These are phyloP conservation scores for Sebastes cheni DNA, from an alignment of 2,797 vertebrate genomes.

Conservation along the genomic window DNA sequence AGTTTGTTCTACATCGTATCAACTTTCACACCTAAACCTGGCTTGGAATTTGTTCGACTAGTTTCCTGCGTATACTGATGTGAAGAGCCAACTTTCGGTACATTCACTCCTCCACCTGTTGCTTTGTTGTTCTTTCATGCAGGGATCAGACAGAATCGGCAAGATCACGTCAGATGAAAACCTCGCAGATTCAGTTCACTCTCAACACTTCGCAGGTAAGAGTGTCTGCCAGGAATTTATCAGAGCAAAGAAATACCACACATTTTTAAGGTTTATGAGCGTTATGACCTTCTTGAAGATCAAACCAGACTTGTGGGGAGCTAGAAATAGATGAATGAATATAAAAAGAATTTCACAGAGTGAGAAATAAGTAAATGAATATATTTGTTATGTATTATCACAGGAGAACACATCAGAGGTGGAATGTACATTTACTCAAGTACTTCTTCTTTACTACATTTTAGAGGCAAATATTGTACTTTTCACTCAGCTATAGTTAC, in stretches of 20 bases:
- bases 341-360: not conserved
- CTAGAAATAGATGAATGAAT: not conserved
- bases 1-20: not conserved
- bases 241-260: not conserved
- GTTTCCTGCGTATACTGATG: not conserved
- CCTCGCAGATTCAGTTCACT: constrained; percentile 84
- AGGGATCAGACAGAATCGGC: constrained; percentile 81
- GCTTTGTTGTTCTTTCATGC: constrained; percentile 28
- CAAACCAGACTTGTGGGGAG: not conserved
- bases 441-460: not conserved
- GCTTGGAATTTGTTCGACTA: not conserved
- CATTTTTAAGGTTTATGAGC: not conserved
- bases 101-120: not conserved
- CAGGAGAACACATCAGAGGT: not conserved
- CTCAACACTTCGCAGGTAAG: constrained; percentile 91
- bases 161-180: constrained; percentile 89
- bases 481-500: not conserved
- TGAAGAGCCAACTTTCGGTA: not conserved
- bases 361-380: not conserved
- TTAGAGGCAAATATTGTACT: not conserved
- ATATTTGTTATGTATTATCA: not conserved
- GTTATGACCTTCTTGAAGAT: not conserved
- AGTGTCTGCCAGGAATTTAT: not conserved
- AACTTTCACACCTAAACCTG: not conserved
- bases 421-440: not conserved